A percentile compares a stretch with the other conserved stretches of the same genome.
phyloP scores from a whole-genome alignment of 2,113 vertebrate genomes.

The Camelus dromedarius region DNA sequence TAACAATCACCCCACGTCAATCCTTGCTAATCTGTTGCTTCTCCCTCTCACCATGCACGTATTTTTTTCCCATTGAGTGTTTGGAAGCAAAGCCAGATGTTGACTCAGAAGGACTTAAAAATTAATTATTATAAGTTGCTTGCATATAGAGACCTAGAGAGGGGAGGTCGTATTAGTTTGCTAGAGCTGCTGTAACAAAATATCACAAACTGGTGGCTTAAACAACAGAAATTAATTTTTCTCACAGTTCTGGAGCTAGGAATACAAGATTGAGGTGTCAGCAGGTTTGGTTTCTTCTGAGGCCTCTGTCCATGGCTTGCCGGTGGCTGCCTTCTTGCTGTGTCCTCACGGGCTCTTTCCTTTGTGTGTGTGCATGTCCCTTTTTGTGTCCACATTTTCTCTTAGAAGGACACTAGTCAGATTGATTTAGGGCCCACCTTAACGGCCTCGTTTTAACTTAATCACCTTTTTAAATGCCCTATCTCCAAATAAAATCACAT shows the following conservation, averaged over 20 bases:
- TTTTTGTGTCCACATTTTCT: not conserved
- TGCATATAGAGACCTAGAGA: not conserved
- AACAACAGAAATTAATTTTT: not conserved
- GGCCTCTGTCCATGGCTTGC: not conserved
- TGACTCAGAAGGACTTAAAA: not conserved
- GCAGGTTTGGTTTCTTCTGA: not conserved
- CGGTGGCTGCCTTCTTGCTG: not conserved
- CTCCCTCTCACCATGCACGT: not conserved
- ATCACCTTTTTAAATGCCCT: not conserved
- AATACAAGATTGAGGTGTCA: not conserved
- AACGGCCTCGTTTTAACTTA: not conserved
- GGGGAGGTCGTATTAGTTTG: not conserved
- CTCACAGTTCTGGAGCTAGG: not conserved
- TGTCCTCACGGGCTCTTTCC: not conserved
- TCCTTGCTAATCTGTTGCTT: constrained; percentile 1
- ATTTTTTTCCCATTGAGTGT: not conserved
- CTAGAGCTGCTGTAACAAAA: not conserved
- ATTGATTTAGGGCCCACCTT: not conserved
- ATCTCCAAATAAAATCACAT: not conserved
- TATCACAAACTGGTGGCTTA: not conserved
- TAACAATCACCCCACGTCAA: not conserved
- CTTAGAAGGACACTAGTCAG: not conserved
- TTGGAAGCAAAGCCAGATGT: constrained; percentile 20
- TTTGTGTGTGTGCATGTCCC: not conserved
- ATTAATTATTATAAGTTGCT: not conserved